phyloP scores from a whole-genome alignment of 2,113 vertebrate species.

The Microtus richardsoni region DNA sequence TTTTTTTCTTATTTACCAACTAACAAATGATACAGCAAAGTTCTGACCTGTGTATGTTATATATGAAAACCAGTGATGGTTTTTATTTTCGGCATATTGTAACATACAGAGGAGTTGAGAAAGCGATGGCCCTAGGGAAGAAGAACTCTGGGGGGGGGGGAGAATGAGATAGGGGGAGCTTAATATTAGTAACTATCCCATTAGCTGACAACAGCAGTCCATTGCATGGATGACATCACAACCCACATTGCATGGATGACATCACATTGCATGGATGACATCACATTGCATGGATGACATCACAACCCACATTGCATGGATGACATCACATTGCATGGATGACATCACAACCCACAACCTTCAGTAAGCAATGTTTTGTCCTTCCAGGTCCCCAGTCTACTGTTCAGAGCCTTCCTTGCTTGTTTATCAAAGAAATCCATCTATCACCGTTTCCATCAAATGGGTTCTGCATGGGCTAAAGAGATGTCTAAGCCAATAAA shows the following conservation, averaged over 20 bases:
- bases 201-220: not conserved
- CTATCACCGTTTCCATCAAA: not conserved
- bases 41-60: not conserved
- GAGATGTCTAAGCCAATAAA: not conserved
- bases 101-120: constrained; percentile 6
- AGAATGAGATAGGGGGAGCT: not conserved
- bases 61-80: not conserved
- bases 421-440: not conserved
- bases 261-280: too few species aligned
- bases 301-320: not conserved
- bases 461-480: not conserved
- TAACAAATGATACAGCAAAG: constrained; percentile 2
- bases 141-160: not conserved
- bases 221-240: not conserved
- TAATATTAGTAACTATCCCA: not conserved
- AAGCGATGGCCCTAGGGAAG: not conserved
- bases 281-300: too few species aligned
- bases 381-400: not conserved
- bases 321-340: not conserved
- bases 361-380: not conserved
- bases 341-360: not conserved
- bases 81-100: not conserved
- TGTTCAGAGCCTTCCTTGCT: not conserved
- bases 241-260: not conserved
- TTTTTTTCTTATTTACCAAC: not conserved